Base-by-base conservation (phyloP, 2,888 invertebrate species). In the Diplolepis rosae region DNA sequence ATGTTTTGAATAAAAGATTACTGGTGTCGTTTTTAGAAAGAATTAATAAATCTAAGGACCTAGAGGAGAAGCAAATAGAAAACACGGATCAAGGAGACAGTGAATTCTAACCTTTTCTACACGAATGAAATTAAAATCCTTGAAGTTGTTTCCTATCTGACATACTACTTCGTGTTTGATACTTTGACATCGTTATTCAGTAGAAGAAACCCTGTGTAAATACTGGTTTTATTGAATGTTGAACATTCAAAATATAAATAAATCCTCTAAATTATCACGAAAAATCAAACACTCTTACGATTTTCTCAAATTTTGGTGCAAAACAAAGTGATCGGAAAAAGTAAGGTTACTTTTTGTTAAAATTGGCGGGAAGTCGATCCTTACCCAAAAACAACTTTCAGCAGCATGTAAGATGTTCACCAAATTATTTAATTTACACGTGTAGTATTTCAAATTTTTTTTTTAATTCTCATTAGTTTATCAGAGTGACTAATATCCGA, bases 1-100 rank as follows among this genome's bases (percentile, higher is more conserved):
- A 94, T 84, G 91, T 90, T 76, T 82, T 94, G 70, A 94, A 94
- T 84, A 93, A 93, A 85, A 91, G 91, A 81, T 88, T 94, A 67
- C 87, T 94, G 61, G 90, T 92, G 69, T 93, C 93, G 0, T 89
- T 93, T 71, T 90, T 93, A 73, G 90, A 92, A 68, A 89, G 92
- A 74, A 90, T 94, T 89, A 92, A 92, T 39, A 82, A 81, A 1
- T 76, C 78, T 35, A 83, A 80, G 22, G 70, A 75, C 18, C 67
- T 65, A 11, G 70, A 68, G 22, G 69, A 70, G 22, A 45, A 15
- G 4, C 67, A 69, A 11, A 18, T 27, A 7, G 30, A 54, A n/a
- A 18, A 11, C 15, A 22, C 15, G 22, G 28, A 68, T 30, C 28
- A 50, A 4, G 32, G 4, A 22, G 56, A 66, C 30, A 32, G 28